Percentiles rank a stretch among this genome's conserved stretches.
phyloP scores from a whole-genome alignment of 2,888 invertebrate species.

The Eupsilia transversa region DNA sequence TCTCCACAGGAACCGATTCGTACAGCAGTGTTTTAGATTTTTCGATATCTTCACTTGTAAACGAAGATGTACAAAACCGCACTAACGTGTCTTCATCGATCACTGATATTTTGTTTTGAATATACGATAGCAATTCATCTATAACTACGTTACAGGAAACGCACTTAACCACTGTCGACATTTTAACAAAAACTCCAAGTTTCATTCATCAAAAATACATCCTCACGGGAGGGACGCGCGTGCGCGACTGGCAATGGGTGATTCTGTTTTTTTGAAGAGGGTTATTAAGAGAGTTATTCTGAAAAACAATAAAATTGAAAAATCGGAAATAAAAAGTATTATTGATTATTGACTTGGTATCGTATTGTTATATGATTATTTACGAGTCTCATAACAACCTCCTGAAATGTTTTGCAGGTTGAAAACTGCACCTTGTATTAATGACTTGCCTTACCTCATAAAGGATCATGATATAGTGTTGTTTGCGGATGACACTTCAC shows the following conservation, averaged over 20 bases:
- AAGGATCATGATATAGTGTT: no score
- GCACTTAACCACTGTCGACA: slow-evolving; percentile 15
- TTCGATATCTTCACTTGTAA: slow-evolving; percentile 11
- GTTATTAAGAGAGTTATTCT: no score
- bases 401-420: no score
- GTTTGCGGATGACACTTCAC: no score
- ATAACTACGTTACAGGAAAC: slow-evolving; percentile 20
- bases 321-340: no score
- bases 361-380: no score
- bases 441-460: no score
- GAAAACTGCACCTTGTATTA: no score
- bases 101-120: slow-evolving; percentile 15
- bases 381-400: no score
- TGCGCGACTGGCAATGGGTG: neutral
- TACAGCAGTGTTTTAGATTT: slow-evolving; percentile 14
- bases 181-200: neutral
- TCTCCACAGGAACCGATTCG: slow-evolving; percentile 11
- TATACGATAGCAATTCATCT: slow-evolving; percentile 13
- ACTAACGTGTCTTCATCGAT: slow-evolving; percentile 20
- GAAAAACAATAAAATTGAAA: no score
- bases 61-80: slow-evolving; percentile 11
- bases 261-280: no score
- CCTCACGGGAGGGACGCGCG: slow-evolving; percentile 6
- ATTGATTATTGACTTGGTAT: no score
- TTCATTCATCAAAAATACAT: slow-evolving; percentile 13